These are phyloP conservation scores for Drosophila seclusa DNA, from an alignment of 2,888 invertebrate genomes.

Conservation along the genomic window DNA sequence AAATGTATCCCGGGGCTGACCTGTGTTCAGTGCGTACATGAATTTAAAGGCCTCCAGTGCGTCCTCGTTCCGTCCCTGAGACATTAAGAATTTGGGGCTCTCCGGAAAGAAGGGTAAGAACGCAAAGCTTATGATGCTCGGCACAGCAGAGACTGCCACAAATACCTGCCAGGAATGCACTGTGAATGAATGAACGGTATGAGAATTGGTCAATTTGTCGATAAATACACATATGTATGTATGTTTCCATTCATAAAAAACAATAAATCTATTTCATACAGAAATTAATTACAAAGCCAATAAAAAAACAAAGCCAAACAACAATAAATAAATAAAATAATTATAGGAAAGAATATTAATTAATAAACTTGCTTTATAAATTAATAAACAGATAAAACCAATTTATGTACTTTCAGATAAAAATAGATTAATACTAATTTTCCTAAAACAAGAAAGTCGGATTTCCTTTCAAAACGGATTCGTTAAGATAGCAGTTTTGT, in stretches of 20 bases:
- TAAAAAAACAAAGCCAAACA: background rate
- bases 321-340: background rate
- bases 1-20: conserved; percentile 87
- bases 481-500: background rate
- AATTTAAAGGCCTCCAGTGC: conserved; percentile 83
- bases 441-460: background rate
- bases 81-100: conserved; percentile 83
- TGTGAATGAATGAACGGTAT: conserved; percentile 16
- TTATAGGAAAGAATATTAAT: too few species aligned
- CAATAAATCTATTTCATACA: background rate
- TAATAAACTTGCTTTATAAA: background rate
- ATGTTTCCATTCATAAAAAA: background rate
- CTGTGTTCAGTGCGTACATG: conserved; percentile 89
- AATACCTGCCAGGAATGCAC: conserved; percentile 80
- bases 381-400: background rate
- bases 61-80: conserved; percentile 79
- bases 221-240: background rate
- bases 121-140: conserved; percentile 64
- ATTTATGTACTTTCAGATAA: background rate
- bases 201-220: background rate
- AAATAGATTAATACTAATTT: background rate
- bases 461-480: background rate
- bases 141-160: conserved; percentile 66
- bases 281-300: background rate
- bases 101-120: conserved; percentile 76